Conservation (phyloP, 2,888 invertebrate species). For the Acholoe squamosa region DNA sequence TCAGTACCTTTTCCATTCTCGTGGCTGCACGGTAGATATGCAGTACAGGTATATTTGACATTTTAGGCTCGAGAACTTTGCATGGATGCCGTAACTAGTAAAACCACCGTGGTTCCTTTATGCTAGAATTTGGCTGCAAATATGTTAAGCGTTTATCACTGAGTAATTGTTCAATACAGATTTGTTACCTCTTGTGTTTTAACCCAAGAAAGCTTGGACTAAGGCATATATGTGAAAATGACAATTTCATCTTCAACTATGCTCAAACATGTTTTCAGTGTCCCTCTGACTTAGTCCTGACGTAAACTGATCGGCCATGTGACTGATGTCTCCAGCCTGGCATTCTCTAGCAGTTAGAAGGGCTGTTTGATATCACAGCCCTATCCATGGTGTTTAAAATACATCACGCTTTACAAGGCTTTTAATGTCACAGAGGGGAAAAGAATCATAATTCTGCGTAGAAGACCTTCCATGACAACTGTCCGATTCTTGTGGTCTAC, state of each 20-base stretch:
- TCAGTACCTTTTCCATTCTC: not conserved
- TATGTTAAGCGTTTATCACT: too few relatives aligned
- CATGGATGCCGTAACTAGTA: not conserved
- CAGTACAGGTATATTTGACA: not conserved
- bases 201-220: too few relatives aligned
- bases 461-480: not conserved
- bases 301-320: too few relatives aligned
- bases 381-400: not conserved
- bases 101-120: too few relatives aligned
- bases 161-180: too few relatives aligned
- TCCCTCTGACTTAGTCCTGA: not conserved
- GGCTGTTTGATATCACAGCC: not conserved
- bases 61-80: not conserved
- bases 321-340: too few relatives aligned
- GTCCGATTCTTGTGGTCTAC: not conserved
- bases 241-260: not conserved
- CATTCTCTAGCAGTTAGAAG: too few relatives aligned
- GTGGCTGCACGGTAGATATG: not conserved
- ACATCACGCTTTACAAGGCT: not conserved
- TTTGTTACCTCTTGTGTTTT: too few relatives aligned
- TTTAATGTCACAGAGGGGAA: not conserved
- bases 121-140: too few relatives aligned
- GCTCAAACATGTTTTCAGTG: constrained; percentile 15
- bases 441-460: not conserved
- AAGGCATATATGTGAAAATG: not conserved